Evolutionary conservation across 2,797 vertebrate species (phyloP).

Genomic region (Distichodus sexfasciatus): DNA sequence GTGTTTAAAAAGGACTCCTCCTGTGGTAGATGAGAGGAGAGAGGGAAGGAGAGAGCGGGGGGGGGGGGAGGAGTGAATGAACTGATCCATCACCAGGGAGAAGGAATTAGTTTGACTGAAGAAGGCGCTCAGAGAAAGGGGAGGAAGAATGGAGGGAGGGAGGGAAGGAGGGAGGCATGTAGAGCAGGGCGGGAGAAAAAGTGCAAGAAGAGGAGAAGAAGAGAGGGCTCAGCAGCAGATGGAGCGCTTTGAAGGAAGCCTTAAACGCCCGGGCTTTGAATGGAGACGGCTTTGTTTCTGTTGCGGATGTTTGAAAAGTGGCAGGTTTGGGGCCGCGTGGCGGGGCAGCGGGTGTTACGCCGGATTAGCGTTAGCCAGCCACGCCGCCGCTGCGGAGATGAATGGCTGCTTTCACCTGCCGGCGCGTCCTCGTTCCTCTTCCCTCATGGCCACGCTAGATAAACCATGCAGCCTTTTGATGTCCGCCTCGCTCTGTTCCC

Average conservation of each 20-base stretch:
- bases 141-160: conserved; percentile 1
- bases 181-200: background rate
- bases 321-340: conserved; percentile 62
- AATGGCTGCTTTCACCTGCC: conserved; percentile 77
- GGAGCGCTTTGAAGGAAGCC: conserved; percentile 62
- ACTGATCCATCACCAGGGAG: conserved; percentile 70
- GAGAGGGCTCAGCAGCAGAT: conserved; percentile 64
- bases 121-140: conserved; percentile 48
- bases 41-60: conserved; percentile 38
- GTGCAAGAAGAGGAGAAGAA: background rate
- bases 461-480: conserved; percentile 76
- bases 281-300: conserved; percentile 55
- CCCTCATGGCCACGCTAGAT: conserved; percentile 80
- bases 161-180: conserved; percentile 12
- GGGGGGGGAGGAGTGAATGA: conserved; percentile 55
- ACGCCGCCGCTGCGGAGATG: conserved; percentile 72
- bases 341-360: conserved; percentile 67
- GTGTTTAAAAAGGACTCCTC: conserved; percentile 62
- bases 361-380: conserved; percentile 76
- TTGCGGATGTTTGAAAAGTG: conserved; percentile 75
- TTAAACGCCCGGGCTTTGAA: conserved; percentile 65
- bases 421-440: conserved; percentile 79
- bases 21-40: conserved; percentile 4
- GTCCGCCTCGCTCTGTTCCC: conserved; percentile 61
- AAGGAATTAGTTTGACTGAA: conserved; percentile 69